Conservation (phyloP, 2,797 vertebrate species). For the Sebastes elongatus region DNA sequence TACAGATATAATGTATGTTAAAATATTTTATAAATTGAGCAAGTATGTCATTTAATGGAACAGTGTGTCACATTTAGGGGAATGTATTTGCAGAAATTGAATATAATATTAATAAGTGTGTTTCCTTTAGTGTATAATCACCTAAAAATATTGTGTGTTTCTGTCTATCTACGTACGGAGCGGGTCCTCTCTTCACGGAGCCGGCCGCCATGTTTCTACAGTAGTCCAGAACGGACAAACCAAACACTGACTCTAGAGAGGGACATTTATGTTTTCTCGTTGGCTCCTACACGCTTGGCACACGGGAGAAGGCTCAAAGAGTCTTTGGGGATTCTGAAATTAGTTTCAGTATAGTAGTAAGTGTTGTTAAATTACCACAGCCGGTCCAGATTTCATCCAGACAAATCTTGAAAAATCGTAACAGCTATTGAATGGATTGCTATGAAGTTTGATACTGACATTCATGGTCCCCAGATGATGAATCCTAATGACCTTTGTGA, state of each 20-base stretch:
- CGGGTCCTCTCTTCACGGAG: too few species aligned
- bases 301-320: neutral
- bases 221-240: too few species aligned
- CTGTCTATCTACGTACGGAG: too few species aligned
- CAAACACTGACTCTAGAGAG: too few species aligned
- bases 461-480: neutral
- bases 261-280: too few species aligned
- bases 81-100: too few species aligned
- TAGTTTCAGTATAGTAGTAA: neutral
- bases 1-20: neutral
- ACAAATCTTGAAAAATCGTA: neutral
- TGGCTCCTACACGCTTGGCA: too few species aligned
- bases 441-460: neutral
- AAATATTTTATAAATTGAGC: neutral
- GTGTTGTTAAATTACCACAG: neutral
- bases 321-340: neutral
- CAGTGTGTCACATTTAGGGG: too few species aligned
- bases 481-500: neutral
- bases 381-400: neutral
- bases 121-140: too few species aligned
- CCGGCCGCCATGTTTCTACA: too few species aligned
- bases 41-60: neutral
- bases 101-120: too few species aligned
- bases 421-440: neutral
- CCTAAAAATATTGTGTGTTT: too few species aligned